Evolutionary conservation across 2,113 vertebrate species (phyloP), one percentile per base, ranked within the genome.

Genomic region (Microcebus tavaratra): DNA sequence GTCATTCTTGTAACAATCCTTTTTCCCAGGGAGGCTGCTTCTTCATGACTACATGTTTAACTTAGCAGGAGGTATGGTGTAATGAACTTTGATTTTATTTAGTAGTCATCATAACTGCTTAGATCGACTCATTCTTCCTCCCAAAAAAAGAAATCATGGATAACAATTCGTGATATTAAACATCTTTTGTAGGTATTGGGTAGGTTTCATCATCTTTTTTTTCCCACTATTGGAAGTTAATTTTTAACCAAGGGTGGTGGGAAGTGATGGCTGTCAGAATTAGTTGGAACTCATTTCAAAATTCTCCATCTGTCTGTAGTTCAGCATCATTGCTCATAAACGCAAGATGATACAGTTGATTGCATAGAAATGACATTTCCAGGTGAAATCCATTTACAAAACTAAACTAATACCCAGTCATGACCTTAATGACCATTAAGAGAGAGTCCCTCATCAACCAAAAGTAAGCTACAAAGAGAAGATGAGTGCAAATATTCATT

Each of bases 201-300:
- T 93, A 90, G 48, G 36, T 95, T 96, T 96, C 91, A 89, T 96
- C 86, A 88, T 85, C 76, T 45, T 73, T 88, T 68, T 93, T 95
- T 57, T 36, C 50, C 90, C 75, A 95, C 89, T 84, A 88, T 82
- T 97, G 86, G 76, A 94, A 96, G 94, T 89, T 91, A 83, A 94
- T 96, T 97, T 97, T 97, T 98, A 97, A 91, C 88, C 68, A 92
- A 89, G 83, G 45, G 59, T 90, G 36, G 87, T 95, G 96, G 93
- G 97, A 97, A 96, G 94, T 96, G 86, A 96, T 90, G 91, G 91
- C 91, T 98, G 92, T 98, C 97, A 97, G 86, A 97, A 83, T 92
- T 96, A 97, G 95, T 83, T 98, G 97, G 95, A 96, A 98, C 83
- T 95, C 80, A 75, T 90, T 88, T 96, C 80, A 91, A 90, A 97